Evolutionary conservation across 1,140 invertebrate species (phyloP).

Genomic region (Conopomorpha cramerella): DNA sequence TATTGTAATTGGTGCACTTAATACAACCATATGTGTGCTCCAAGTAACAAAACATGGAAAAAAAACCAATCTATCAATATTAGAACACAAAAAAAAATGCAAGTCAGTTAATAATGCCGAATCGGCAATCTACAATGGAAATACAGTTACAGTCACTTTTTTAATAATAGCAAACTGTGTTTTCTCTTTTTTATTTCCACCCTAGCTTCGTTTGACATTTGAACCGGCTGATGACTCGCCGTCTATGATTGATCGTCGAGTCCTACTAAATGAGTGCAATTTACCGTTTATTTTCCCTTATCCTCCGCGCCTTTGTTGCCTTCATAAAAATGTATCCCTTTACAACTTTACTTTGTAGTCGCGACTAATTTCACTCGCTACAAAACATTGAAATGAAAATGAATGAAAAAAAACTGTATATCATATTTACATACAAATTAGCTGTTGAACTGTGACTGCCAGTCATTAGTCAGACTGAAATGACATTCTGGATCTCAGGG

Average conservation of each 20-base stretch:
- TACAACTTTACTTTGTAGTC: neutral
- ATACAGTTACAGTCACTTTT: constrained; percentile 61
- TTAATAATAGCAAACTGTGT: constrained; percentile 57
- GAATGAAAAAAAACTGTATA: constrained; percentile 13
- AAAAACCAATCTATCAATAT: constrained; percentile 60
- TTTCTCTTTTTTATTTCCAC: constrained; percentile 53
- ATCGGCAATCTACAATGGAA: constrained; percentile 59
- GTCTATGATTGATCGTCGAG: constrained; percentile 55
- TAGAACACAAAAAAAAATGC: constrained; percentile 60
- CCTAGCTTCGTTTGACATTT: constrained; percentile 58
- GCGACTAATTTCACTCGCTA: neutral
- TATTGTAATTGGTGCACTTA: constrained; percentile 37
- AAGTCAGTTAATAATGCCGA: constrained; percentile 60
- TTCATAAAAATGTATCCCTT: constrained; percentile 14
- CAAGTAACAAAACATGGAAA: constrained; percentile 24
- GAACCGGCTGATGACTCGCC: constrained; percentile 55
- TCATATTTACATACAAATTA: constrained; percentile 43
- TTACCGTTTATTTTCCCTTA: constrained; percentile 48
- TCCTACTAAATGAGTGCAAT: constrained; percentile 57
- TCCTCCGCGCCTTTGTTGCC: constrained; percentile 38
- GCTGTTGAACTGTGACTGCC: constrained; percentile 36
- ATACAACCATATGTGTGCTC: constrained; percentile 2
- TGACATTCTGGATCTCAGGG: constrained; percentile 41
- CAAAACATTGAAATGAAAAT: constrained; percentile 1
- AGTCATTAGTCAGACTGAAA: constrained; percentile 46